phyloP scores from a whole-genome alignment of 2,888 invertebrate species.

The Ormia ochracea region DNA sequence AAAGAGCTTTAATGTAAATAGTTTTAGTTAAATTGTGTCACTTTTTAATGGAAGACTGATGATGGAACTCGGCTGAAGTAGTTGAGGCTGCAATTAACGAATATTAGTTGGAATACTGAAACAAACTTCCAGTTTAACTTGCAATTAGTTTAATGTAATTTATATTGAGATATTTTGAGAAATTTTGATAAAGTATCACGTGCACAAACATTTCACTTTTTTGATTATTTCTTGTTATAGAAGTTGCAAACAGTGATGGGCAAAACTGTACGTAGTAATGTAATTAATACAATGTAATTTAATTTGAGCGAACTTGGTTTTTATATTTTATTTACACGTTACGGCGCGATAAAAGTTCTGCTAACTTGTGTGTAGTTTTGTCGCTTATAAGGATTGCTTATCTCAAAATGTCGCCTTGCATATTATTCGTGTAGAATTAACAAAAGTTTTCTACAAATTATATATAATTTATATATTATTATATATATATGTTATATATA shows the following conservation, averaged over 20 bases:
- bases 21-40: neutral
- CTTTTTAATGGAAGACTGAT: neutral
- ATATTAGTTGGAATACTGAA: constrained; percentile 8
- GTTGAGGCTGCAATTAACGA: constrained; percentile 3
- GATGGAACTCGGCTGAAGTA: neutral
- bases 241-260: neutral
- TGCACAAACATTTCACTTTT: neutral
- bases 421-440: too few species aligned
- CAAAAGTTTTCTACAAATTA: too few species aligned
- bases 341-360: too few species aligned
- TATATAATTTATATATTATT: too few species aligned
- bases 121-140: constrained; percentile 9
- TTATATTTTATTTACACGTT: too few species aligned
- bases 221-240: neutral
- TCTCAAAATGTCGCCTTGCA: too few species aligned
- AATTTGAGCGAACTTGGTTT: too few species aligned
- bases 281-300: too few species aligned
- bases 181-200: neutral
- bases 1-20: neutral
- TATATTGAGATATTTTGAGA: constrained; percentile 17
- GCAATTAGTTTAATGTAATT: constrained; percentile 29
- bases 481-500: too few species aligned
- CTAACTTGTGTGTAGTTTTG: too few species aligned
- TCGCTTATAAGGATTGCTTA: too few species aligned
- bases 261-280: neutral